phyloP scores from a whole-genome alignment of 1,140 invertebrate species.

The Drosophila nebulosa region DNA sequence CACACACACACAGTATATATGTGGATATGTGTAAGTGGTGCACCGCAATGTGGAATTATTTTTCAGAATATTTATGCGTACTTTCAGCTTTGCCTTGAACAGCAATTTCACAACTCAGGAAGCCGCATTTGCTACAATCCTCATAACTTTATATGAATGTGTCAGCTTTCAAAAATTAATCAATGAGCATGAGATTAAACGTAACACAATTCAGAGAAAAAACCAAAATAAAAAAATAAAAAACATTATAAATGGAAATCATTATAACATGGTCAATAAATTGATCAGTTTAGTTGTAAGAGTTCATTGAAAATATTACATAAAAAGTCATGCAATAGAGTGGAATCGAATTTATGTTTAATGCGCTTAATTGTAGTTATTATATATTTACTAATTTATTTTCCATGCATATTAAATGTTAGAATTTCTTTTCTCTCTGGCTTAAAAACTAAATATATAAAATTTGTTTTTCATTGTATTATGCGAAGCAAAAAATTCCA shows the following conservation, averaged over 20 bases:
- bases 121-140: slow-evolving; percentile 12
- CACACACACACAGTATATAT: neutral
- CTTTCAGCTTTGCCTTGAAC: slow-evolving; percentile 54
- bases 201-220: neutral
- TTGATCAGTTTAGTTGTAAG: neutral
- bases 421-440: no score
- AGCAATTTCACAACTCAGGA: slow-evolving; percentile 40
- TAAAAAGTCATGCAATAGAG: neutral
- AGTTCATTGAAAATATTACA: neutral
- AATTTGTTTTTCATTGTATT: no score
- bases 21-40: slow-evolving; percentile 26
- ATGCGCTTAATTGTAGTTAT: slow-evolving; percentile 16
- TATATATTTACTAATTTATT: neutral
- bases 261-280: neutral
- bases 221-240: neutral
- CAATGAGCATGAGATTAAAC: slow-evolving; percentile 16
- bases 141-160: slow-evolving; percentile 26
- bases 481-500: no score
- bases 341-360: neutral
- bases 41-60: slow-evolving; percentile 71
- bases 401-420: no score
- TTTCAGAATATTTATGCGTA: slow-evolving; percentile 65
- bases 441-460: no score
- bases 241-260: neutral
- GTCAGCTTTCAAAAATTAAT: slow-evolving; percentile 33